Base-by-base conservation (phyloP, 2,888 invertebrate species). In the Oxystoma pomonae region DNA sequence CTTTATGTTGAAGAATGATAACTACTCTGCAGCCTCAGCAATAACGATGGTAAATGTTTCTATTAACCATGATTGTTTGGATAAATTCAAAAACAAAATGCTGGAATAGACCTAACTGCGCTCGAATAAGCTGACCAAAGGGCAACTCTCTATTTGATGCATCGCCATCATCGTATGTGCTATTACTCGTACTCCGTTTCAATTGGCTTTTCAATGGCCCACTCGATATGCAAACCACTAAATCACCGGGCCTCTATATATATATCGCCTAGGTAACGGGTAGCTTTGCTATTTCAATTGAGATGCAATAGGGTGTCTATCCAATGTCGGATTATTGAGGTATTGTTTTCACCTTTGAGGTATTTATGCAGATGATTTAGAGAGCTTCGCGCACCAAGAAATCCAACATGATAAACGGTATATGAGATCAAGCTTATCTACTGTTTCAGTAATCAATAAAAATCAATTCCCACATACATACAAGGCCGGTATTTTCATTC, bases 161-260 rank as follows among this genome's bases (percentile, higher is more conserved):
- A 81, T 80, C 77, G 81, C 80, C 80, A 80, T 81, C 80, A 80
- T 80, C 80, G 80, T 35, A 12, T 80, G 79, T 79, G 77, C 79
- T 78, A 80, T 80, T 80, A 80, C 77, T 74, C 73, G 35, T 72
- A 77, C 74, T 75, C 77, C 77, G 79, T 80, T 81, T 80, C 80
- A 80, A 81, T 81, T 81, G 80, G 77, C 78, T 78, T 80, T 80
- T 80, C 79, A 79, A 80, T 79, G 75, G 77, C 75, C 76, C 75
- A 76, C 74, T 35, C 72, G 77, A 77, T 78, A 77, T 76, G 75
- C 74, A 75, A 72, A 74, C 72, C 77, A 73, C 73, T 80, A 80
- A 80, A 80, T 80, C 80, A 80, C 77, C 67, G 71, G 35, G 35
- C 5, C 35, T 7, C 3, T 7, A 3, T 35, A 35, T 3, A 35